These are phyloP conservation scores for Vicugna pacos DNA, from an alignment of 2,113 vertebrate species.

Conservation along the genomic window DNA sequence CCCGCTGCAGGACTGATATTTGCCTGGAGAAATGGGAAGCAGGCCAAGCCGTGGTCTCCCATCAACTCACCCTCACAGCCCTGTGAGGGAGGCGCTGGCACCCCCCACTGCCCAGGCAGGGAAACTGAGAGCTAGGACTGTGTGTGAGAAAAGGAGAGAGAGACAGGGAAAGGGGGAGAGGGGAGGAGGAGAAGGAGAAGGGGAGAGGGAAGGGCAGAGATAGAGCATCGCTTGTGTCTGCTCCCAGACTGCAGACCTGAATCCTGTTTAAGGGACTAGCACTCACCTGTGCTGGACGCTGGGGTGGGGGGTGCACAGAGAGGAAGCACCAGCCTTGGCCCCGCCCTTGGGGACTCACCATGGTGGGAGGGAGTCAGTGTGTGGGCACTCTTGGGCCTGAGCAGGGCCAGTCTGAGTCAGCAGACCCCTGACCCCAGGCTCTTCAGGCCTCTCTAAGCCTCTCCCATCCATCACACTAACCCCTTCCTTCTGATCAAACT, in stretches of 20 bases:
- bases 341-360: neutral
- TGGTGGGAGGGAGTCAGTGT: accelerated
- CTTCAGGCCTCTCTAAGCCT: neutral
- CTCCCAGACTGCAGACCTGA: neutral
- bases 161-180: too few species aligned
- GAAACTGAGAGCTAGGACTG: neutral
- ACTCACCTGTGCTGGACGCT: neutral
- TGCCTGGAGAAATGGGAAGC: neutral
- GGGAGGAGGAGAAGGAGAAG: accelerated
- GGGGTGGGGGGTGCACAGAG: too few species aligned
- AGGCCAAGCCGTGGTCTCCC: neutral
- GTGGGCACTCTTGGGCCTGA: neutral
- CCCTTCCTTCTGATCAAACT: neutral
- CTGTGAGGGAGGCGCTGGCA: neutral
- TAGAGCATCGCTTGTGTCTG: accelerated
- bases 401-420: neutral
- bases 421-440: accelerated
- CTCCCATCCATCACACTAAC: neutral
- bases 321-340: neutral
- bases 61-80: neutral
- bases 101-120: neutral
- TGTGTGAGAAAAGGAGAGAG: neutral
- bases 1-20: neutral
- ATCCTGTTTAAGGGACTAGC: neutral
- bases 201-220: accelerated